Conservation (phyloP, 2,797 vertebrate species). For the Coregonus sp. region DNA sequence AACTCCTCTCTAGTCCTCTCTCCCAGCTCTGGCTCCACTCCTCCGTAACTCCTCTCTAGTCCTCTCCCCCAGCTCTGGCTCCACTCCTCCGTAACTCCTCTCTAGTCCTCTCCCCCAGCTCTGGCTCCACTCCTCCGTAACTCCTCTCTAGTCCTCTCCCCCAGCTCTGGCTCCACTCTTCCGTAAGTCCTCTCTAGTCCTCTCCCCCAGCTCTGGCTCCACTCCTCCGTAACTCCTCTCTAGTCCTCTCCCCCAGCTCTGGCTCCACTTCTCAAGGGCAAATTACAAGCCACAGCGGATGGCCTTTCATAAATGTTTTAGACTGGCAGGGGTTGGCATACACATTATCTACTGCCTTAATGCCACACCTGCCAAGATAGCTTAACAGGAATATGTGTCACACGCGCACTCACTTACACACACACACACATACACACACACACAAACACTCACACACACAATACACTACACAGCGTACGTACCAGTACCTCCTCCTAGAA, state of each 20-base stretch:
- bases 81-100: constrained; percentile 47
- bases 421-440: background rate
- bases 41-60: constrained; percentile 29
- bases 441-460: background rate
- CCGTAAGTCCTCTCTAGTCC: too few relatives aligned
- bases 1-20: background rate
- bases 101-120: background rate
- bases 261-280: constrained; percentile 69
- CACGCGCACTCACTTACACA: constrained; percentile 4
- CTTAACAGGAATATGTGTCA: constrained; percentile 29
- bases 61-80: background rate
- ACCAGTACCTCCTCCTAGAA: background rate
- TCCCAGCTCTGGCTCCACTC: constrained; percentile 33
- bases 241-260: background rate
- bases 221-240: constrained; percentile 61
- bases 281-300: constrained; percentile 34
- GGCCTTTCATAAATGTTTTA: constrained; percentile 57
- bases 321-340: constrained; percentile 46
- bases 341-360: constrained; percentile 40
- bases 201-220: background rate
- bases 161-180: constrained; percentile 3
- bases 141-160: too few relatives aligned
- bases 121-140: too few relatives aligned
- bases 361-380: constrained; percentile 32
- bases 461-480: background rate